Evolutionary conservation across 2,888 invertebrate genomes (phyloP), one percentile per base, ranked within the genome.

Genomic region (Yponomeuta malinellus): DNA sequence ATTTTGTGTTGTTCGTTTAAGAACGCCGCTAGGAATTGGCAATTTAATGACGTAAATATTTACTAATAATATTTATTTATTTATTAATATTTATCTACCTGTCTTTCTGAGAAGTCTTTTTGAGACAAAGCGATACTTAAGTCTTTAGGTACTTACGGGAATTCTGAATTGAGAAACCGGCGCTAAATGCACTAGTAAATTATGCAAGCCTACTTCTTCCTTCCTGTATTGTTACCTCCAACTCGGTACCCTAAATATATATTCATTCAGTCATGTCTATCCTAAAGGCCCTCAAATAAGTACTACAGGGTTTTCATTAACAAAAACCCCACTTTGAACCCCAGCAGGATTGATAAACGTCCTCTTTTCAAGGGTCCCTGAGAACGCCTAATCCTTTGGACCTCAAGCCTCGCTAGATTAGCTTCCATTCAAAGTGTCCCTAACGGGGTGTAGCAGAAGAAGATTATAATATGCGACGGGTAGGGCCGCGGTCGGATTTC

Each of bases 391-490:
- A 59, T 59, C 52, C 15, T 3, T 59, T 59, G 52, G 52, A 59
- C 52, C 52, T 59, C 15, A 59, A 59, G 52, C 52, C 52, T 59
- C 15, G 52, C 52, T 59, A 59, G 83, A 83, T 83, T 81, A 80
- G 82, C 81, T 81, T 81, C 77, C 78, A 77, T 78, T 78, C 77
- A 78, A 77, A 74, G 75, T 79, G 77, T 73, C 73, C 73, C 12
- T 59, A 15, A 59, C 52, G 52, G 29, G 23, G 59, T 76, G 75
- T 67, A 71, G 71, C 75, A 77, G 77, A 81, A 82, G 83, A 83
- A 81, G 80, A 43, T 43, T 43, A 43, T 83, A 82, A 76, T 77
- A 75, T 76, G 74, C 65, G 65, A 29, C 10, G 65, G 33, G 65
- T 10, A 31, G 6, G 9, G n/a, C 63, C 3, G 43, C 3, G 43